These are phyloP conservation scores for Astropecten irregularis DNA, from an alignment of 53 echinoderm and acorn worm genomes.

Conservation along the genomic window DNA sequence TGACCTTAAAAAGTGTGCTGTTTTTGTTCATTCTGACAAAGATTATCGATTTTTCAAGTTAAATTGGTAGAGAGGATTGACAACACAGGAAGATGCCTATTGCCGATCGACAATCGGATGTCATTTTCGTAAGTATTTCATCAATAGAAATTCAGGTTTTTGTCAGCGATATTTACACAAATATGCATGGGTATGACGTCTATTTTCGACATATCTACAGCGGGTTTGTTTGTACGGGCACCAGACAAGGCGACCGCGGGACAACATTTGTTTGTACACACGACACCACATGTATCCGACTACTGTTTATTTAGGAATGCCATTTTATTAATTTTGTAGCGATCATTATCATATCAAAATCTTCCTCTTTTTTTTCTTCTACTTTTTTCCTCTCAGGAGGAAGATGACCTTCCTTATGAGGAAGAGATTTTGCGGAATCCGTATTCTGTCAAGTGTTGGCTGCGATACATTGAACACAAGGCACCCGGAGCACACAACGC, in stretches of 20 bases:
- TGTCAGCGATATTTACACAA: background rate
- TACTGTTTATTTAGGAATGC: too few relatives aligned
- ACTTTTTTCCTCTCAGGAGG: slow-evolving; percentile 66
- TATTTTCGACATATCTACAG: slow-evolving; percentile 5
- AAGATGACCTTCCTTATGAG: slow-evolving; percentile 96
- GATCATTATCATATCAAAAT: too few relatives aligned
- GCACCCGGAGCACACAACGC: slow-evolving; percentile 59
- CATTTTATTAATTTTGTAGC: too few relatives aligned
- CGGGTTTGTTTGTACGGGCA: too few relatives aligned
- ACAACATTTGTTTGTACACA: too few relatives aligned
- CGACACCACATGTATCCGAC: too few relatives aligned
- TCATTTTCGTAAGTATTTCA: slow-evolving; percentile 41
- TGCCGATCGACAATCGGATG: slow-evolving; percentile 28
- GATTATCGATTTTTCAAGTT: background rate
- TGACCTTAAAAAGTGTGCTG: background rate
- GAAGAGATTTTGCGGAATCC: slow-evolving; percentile 96
- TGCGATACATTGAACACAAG: slow-evolving; percentile 97
- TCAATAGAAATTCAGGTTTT: background rate
- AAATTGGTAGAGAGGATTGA: background rate
- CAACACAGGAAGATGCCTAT: slow-evolving; percentile 24
- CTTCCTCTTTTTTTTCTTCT: background rate
- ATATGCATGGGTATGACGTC: background rate
- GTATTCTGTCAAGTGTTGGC: slow-evolving; percentile 95
- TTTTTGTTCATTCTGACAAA: background rate
- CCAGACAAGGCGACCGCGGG: too few relatives aligned